These are phyloP conservation scores for Arrhamphus sclerolepis DNA, from an alignment of 2,797 vertebrate genomes.

Conservation along the genomic window DNA sequence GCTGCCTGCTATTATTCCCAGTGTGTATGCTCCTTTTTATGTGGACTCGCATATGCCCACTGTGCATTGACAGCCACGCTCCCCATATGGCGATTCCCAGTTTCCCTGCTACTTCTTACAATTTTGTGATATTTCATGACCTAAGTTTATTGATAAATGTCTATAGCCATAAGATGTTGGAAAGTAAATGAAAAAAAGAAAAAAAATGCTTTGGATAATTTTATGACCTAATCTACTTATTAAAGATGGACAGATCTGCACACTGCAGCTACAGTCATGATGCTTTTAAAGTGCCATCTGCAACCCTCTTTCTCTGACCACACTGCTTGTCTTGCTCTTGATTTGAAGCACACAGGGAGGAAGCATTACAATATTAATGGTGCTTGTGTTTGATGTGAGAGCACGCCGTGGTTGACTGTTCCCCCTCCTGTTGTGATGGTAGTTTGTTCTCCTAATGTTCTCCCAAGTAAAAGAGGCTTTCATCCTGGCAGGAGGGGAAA, in stretches of 20 bases:
- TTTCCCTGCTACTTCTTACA: neutral
- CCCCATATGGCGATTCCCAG: conserved; percentile 31
- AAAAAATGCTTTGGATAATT: neutral
- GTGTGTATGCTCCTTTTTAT: conserved; percentile 41
- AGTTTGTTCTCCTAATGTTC: conserved; percentile 85
- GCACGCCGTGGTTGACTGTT: conserved; percentile 75
- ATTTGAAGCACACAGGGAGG: conserved; percentile 59
- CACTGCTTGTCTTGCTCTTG: conserved; percentile 50
- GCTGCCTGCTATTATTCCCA: conserved; percentile 63
- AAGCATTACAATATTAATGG: conserved; percentile 71
- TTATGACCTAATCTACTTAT: no score
- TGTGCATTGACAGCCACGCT: conserved; percentile 35
- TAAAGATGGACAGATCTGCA: neutral
- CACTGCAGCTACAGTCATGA: neutral
- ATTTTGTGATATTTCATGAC: conserved; percentile 1
- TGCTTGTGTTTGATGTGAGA: conserved; percentile 80
- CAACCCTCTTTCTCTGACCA: conserved; percentile 47
- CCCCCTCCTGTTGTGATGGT: conserved; percentile 78
- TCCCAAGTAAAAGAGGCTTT: conserved; percentile 81
- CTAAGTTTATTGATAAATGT: no score
- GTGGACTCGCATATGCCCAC: conserved; percentile 33
- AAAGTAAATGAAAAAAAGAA: neutral
- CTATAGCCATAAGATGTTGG: neutral
- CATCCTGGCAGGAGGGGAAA: conserved; percentile 80
- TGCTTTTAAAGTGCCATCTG: conserved; percentile 38